Percentiles rank a stretch among this genome's conserved stretches.
phyloP scores from a whole-genome alignment of 2,888 invertebrate species.

The Argyresthia albistria region DNA sequence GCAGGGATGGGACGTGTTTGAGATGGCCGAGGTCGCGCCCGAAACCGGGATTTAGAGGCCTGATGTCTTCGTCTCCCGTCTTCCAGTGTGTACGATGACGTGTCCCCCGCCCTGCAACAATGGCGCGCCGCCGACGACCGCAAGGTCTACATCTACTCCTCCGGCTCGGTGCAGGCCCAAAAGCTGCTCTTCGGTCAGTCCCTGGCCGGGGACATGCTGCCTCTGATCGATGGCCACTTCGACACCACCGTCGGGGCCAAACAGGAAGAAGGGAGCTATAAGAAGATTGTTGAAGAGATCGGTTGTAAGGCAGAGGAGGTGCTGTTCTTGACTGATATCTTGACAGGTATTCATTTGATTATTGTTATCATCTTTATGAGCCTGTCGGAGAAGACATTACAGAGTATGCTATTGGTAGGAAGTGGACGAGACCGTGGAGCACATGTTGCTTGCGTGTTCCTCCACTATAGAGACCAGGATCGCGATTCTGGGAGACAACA shows the following conservation, averaged over 20 bases:
- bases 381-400: too few species aligned
- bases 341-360: constrained; percentile 75
- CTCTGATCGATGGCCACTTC: constrained; percentile 83
- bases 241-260: constrained; percentile 91
- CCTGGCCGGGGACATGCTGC: constrained; percentile 81
- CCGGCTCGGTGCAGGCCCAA: constrained; percentile 93
- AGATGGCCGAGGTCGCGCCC: too few species aligned
- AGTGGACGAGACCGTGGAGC: too few species aligned
- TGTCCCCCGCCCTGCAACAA: constrained; percentile 78
- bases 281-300: constrained; percentile 80
- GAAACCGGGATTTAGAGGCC: too few species aligned
- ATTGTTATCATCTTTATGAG: too few species aligned
- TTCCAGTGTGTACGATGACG: constrained; percentile 90
- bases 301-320: constrained; percentile 76
- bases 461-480: too few species aligned
- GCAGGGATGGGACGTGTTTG: too few species aligned
- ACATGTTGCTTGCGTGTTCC: too few species aligned
- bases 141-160: constrained; percentile 89
- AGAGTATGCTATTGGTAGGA: too few species aligned
- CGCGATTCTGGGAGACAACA: too few species aligned
- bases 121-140: constrained; percentile 79
- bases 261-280: constrained; percentile 83
- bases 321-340: constrained; percentile 89
- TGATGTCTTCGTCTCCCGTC: too few species aligned
- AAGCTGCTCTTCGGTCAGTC: constrained; percentile 88